phyloP scores from a whole-genome alignment of 2,888 invertebrate genomes.

The Neuroscelio doddi region DNA sequence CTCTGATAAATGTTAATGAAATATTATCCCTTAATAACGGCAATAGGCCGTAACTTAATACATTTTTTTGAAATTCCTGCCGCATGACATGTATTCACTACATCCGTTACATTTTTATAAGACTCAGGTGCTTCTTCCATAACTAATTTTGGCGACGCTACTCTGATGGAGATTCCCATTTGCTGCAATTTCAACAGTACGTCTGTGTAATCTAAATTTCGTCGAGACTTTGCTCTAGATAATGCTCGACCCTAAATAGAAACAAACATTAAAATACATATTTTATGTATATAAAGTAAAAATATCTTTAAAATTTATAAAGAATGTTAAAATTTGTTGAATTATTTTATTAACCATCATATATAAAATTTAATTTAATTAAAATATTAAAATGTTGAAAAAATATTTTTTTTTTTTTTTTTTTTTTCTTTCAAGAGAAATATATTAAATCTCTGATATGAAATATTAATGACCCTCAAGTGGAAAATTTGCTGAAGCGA shows the following conservation, averaged over 20 bases:
- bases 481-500: too few relatives aligned
- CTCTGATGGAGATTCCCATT: conserved; percentile 94
- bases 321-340: too few relatives aligned
- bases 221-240: conserved; percentile 96
- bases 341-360: too few relatives aligned
- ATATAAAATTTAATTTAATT: too few relatives aligned
- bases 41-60: conserved; percentile 96
- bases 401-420: too few relatives aligned
- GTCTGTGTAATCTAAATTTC: conserved; percentile 94
- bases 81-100: conserved; percentile 97
- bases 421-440: too few relatives aligned
- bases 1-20: background rate
- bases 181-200: conserved; percentile 88
- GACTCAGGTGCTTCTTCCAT: conserved; percentile 99
- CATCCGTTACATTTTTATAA: conserved; percentile 99
- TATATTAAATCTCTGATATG: too few relatives aligned
- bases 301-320: too few relatives aligned
- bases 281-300: too few relatives aligned
- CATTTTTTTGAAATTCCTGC: conserved; percentile 98
- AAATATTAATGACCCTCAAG: too few relatives aligned
- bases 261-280: too few relatives aligned
- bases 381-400: too few relatives aligned
- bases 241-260: conserved; percentile 97
- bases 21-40: conserved; percentile 92
- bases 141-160: conserved; percentile 98